These are phyloP conservation scores for Gobiocypris rarus DNA, from an alignment of 2,113 vertebrate species.

Conservation along the genomic window DNA sequence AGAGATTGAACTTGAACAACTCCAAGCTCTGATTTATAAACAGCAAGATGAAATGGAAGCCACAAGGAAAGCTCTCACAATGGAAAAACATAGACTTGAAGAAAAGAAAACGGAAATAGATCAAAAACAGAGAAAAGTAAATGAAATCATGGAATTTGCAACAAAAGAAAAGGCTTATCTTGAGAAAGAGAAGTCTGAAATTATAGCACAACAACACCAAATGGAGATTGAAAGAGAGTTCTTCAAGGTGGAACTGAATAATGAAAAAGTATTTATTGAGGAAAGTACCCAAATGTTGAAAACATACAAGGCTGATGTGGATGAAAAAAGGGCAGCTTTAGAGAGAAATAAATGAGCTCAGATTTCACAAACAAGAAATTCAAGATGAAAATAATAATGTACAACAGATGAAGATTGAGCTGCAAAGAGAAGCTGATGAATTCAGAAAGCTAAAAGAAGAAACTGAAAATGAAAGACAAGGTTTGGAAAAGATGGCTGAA, in stretches of 20 bases:
- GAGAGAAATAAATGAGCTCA: background rate
- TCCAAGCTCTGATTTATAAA: constrained; percentile 5
- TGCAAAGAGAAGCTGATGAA: background rate
- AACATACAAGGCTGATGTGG: background rate
- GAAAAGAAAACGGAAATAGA: constrained; percentile 1
- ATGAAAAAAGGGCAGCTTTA: background rate
- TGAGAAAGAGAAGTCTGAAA: constrained; percentile 28
- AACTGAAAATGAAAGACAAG: constrained; percentile 24
- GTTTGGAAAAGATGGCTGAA: constrained; percentile 20
- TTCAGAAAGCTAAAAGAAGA: constrained; percentile 45
- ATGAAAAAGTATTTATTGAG: constrained; percentile 1
- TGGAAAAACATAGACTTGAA: background rate
- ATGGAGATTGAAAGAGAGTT: background rate
- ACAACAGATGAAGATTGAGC: constrained; percentile 22
- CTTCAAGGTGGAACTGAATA: background rate
- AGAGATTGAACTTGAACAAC: constrained; percentile 2
- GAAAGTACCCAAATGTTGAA: background rate
- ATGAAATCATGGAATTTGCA: constrained; percentile 49
- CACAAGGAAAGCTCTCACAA: background rate
- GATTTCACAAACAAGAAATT: constrained; percentile 1
- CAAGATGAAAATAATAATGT: background rate
- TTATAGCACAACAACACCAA: background rate
- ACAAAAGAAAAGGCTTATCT: constrained; percentile 4
- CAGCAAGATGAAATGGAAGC: constrained; percentile 26
- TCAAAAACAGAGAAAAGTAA: constrained; percentile 20